Evolutionary conservation across 2,888 invertebrate genomes (phyloP).

Genomic region (Drepana falcataria): DNA sequence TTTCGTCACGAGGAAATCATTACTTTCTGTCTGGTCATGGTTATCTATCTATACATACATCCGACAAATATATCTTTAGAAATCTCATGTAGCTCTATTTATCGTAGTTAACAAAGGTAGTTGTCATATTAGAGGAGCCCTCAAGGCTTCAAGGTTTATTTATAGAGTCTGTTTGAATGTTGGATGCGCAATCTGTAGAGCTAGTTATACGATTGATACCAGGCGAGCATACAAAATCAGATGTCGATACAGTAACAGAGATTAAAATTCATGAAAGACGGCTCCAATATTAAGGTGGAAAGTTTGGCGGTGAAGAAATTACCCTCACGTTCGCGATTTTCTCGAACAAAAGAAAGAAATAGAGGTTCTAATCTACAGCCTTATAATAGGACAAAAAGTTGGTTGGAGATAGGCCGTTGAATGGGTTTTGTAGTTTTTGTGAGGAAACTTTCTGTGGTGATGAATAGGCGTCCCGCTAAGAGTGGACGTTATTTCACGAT

Average conservation of each 20-base stretch:
- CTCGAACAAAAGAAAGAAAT: slow-evolving; percentile 10
- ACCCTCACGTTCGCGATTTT: slow-evolving; percentile 10
- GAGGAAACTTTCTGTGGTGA: slow-evolving; percentile 27
- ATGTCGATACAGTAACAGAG: background rate
- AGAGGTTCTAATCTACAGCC: slow-evolving; percentile 27
- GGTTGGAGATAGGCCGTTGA: slow-evolving; percentile 24
- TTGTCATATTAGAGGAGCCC: no score
- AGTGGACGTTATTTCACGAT: slow-evolving; percentile 20
- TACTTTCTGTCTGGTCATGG: no score
- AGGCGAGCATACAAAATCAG: slow-evolving; percentile 6
- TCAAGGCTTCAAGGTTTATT: no score
- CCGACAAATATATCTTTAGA: no score
- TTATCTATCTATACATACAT: no score
- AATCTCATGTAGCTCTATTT: no score
- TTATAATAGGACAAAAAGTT: slow-evolving; percentile 40
- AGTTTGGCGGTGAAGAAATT: slow-evolving; percentile 10
- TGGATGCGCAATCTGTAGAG: no score
- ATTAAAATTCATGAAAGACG: slow-evolving; percentile 11
- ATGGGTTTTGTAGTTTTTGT: slow-evolving; percentile 36
- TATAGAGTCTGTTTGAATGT: no score
- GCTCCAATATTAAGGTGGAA: slow-evolving; percentile 4
- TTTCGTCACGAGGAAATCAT: no score
- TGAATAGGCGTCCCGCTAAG: slow-evolving; percentile 33
- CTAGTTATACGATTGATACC: background rate
- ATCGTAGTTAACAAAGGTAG: no score